These are phyloP conservation scores for Odobenus rosmarus DNA, from an alignment of 2,113 vertebrate genomes.

Conservation along the genomic window DNA sequence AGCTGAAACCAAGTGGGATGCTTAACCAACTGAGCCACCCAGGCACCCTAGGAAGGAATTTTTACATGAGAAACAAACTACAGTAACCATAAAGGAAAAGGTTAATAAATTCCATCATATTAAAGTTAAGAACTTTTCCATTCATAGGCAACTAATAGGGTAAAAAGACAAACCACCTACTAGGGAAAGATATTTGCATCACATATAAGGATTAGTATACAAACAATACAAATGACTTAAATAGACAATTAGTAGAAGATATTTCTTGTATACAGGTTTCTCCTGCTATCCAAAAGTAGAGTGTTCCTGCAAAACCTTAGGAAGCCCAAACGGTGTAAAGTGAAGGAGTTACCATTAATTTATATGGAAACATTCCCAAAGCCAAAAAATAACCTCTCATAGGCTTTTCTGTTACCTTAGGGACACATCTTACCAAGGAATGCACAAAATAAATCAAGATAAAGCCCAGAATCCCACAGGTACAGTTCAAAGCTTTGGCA, in stretches of 20 bases:
- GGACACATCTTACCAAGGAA: neutral
- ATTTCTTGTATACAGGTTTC: neutral
- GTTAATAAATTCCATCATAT: neutral
- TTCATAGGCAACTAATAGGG: neutral
- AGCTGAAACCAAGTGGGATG: neutral
- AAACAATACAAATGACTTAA: neutral
- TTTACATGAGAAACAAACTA: neutral
- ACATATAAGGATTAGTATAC: neutral
- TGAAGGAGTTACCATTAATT: neutral
- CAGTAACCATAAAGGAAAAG: constrained; percentile 1
- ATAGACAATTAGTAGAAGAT: neutral
- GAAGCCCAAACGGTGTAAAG: neutral
- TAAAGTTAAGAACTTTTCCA: neutral
- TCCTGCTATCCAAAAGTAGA: neutral
- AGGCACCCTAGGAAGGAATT: neutral
- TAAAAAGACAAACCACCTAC: neutral
- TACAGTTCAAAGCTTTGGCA: neutral
- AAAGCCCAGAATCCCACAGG: neutral
- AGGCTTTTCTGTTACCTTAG: neutral
- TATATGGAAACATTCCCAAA: neutral
- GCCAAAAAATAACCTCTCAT: neutral
- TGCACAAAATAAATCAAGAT: neutral
- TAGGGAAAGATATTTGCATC: neutral
- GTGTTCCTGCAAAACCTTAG: neutral
- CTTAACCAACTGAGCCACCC: neutral